Conservation (phyloP, 2,797 vertebrate genomes). For the Aselliscus stoliczkanus region DNA sequence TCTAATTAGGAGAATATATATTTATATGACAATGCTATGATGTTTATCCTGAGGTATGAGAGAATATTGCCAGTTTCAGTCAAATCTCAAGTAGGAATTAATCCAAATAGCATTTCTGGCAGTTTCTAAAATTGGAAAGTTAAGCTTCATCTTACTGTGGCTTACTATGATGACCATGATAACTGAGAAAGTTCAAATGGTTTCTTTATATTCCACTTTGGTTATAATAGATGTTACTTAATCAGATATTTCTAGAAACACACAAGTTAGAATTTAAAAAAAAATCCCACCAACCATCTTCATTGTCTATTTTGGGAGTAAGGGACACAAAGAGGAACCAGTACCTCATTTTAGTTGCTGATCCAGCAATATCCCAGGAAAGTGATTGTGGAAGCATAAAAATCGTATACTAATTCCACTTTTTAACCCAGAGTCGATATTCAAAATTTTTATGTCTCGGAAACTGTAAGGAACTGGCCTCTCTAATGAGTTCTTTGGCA, state of each 20-base stretch:
- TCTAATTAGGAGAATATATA: not conserved
- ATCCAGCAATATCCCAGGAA: not conserved
- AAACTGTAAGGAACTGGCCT: not conserved
- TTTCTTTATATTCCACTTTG: not conserved
- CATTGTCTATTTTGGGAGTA: accelerated
- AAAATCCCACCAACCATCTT: not conserved
- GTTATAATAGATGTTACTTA: not conserved
- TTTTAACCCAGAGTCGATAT: not conserved
- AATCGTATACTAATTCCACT: not conserved
- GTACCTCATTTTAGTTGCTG: not conserved
- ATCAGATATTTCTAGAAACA: constrained; percentile 15
- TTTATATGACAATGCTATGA: not conserved
- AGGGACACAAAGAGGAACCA: too few relatives aligned
- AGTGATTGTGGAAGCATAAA: not conserved
- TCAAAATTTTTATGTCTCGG: not conserved
- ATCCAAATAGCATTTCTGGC: constrained; percentile 44
- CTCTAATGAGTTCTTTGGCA: too few relatives aligned
- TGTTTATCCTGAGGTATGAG: constrained; percentile 25
- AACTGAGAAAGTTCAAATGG: not conserved
- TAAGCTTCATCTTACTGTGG: not conserved
- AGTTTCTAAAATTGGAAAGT: not conserved
- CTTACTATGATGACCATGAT: not conserved
- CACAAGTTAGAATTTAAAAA: not conserved
- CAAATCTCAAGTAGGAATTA: constrained; percentile 37
- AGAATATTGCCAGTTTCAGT: not conserved